A percentile compares a stretch with the other conserved stretches of the same genome.
Evolutionary conservation across 2,113 vertebrate species (phyloP).

Genomic region (Pteruthius melanotis): DNA sequence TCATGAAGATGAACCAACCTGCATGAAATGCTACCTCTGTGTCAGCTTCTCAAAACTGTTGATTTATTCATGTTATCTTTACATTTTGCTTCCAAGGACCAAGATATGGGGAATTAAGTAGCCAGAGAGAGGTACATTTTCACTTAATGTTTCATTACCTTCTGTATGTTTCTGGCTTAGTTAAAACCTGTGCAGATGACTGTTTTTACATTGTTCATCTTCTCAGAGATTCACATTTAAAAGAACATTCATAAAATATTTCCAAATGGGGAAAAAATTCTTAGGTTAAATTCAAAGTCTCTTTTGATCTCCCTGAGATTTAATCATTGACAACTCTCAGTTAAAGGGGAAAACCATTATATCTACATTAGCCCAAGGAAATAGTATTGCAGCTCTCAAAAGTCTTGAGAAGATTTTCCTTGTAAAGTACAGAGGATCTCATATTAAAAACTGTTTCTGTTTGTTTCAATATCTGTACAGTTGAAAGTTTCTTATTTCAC

Average conservation of each 20-base stretch:
- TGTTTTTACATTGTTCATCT: not conserved
- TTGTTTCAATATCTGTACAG: not conserved
- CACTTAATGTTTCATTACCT: not conserved
- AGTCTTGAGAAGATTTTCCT: not conserved
- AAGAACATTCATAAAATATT: not conserved
- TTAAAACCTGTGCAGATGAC: not conserved
- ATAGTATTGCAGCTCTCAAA: not conserved
- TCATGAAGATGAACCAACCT: constrained; percentile 1
- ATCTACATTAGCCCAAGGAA: not conserved
- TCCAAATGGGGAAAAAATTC: not conserved
- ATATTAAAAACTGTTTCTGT: not conserved
- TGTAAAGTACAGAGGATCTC: not conserved
- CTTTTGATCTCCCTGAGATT: not conserved
- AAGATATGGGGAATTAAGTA: not conserved
- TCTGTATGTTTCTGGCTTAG: not conserved
- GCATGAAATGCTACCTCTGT: constrained; percentile 14
- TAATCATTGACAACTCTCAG: not conserved
- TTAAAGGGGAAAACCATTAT: not conserved
- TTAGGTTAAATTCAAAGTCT: not conserved
- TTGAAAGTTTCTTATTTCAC: not conserved
- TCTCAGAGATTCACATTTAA: not conserved
- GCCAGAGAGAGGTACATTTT: not conserved
- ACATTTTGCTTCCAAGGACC: not conserved
- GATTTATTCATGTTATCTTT: constrained; percentile 25
- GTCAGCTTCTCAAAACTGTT: constrained; percentile 7